phyloP scores from a whole-genome alignment of 2,113 vertebrate genomes.

The Elephas maximus region DNA sequence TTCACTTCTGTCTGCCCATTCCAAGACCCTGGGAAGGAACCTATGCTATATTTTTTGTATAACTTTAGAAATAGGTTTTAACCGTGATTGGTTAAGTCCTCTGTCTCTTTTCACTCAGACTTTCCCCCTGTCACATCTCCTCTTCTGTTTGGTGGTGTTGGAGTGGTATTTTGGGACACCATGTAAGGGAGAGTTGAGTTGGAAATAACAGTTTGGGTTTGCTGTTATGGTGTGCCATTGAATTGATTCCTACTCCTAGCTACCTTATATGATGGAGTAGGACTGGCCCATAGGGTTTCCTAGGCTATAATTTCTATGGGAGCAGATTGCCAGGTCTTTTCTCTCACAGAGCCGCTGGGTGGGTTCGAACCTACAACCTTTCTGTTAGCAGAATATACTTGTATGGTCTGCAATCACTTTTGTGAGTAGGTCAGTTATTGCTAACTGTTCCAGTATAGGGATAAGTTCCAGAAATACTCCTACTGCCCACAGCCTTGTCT shows the following conservation, averaged over 20 bases:
- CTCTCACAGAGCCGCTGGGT: no score
- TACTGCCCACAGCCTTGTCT: background rate
- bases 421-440: background rate
- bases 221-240: background rate
- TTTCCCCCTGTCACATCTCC: background rate
- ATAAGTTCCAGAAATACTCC: background rate
- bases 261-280: no score
- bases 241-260: no score
- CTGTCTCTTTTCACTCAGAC: background rate
- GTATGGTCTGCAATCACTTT: background rate
- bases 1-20: background rate
- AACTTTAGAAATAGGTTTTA: background rate
- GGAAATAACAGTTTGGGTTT: background rate
- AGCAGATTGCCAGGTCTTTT: no score
- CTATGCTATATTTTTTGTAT: background rate
- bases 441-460: background rate
- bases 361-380: no score
- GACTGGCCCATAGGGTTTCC: no score
- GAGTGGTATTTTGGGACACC: background rate
- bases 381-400: background rate
- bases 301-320: no score
- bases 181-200: background rate
- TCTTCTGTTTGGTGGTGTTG: background rate
- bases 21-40: background rate
- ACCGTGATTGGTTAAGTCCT: no score